A percentile compares a stretch with the other conserved stretches of the same genome.
Conservation (phyloP, 2,797 vertebrate genomes). For the Phrynocephalus guinanensis region DNA sequence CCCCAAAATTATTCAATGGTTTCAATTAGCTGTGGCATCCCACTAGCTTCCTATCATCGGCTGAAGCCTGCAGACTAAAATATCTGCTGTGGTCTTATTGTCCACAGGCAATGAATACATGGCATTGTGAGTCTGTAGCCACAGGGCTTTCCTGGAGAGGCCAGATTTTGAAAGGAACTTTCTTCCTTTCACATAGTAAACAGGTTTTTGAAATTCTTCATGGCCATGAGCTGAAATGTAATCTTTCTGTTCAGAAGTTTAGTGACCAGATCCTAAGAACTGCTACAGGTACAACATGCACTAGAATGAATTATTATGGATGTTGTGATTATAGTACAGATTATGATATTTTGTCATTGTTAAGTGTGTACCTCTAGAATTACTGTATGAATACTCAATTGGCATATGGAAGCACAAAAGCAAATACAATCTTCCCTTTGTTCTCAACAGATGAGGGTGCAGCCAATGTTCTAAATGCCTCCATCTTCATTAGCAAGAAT, state of each 20-base stretch:
- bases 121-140: background rate
- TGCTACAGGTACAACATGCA: background rate
- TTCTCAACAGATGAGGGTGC: too few species aligned
- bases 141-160: background rate
- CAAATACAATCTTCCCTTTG: background rate
- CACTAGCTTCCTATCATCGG: conserved; percentile 30
- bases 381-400: too few species aligned
- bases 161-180: conserved; percentile 14
- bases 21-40: conserved; percentile 38
- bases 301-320: background rate
- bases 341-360: background rate
- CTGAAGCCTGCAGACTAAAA: conserved; percentile 33
- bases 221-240: conserved; percentile 3
- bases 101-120: conserved; percentile 17
- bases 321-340: background rate
- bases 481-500: too few species aligned
- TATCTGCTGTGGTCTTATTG: conserved; percentile 24
- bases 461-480: too few species aligned
- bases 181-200: background rate
- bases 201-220: background rate
- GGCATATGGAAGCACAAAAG: background rate
- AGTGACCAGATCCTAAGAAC: conserved; percentile 7
- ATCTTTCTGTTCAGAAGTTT: background rate
- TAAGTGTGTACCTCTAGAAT: background rate
- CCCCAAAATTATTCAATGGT: conserved; percentile 40